phyloP scores from a whole-genome alignment of 1,140 invertebrate species.

The Eurosta solidaginis region DNA sequence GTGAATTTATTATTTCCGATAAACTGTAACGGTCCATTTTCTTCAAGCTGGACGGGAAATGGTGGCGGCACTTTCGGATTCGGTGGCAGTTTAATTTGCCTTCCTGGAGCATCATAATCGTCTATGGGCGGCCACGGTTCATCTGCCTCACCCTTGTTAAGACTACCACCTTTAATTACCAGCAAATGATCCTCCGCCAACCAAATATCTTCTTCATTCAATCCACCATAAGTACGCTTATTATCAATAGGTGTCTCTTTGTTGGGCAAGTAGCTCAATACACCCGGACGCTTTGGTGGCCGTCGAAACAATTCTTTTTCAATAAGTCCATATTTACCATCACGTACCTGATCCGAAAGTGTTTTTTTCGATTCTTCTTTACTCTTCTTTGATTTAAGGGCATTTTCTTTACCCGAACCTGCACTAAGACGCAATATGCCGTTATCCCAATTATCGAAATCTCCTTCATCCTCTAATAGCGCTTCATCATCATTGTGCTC shows the following conservation, averaged over 20 bases:
- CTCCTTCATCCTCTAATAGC: slow-evolving; percentile 52
- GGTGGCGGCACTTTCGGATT: slow-evolving; percentile 81
- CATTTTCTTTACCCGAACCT: slow-evolving; percentile 66
- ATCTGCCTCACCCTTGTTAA: slow-evolving; percentile 52
- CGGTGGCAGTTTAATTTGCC: slow-evolving; percentile 77
- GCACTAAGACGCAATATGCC: slow-evolving; percentile 70
- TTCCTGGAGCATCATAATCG: slow-evolving; percentile 76
- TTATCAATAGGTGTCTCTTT: slow-evolving; percentile 79
- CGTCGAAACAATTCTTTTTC: slow-evolving; percentile 79
- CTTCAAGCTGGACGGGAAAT: slow-evolving; percentile 83
- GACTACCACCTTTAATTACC: slow-evolving; percentile 76
- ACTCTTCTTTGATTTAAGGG: slow-evolving; percentile 62
- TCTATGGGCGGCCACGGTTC: slow-evolving; percentile 82
- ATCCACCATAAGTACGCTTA: slow-evolving; percentile 76
- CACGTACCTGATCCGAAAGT: slow-evolving; percentile 80
- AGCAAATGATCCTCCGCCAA: slow-evolving; percentile 85
- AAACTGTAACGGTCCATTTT: slow-evolving; percentile 70
- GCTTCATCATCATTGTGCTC: slow-evolving; percentile 55
- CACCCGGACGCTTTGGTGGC: slow-evolving; percentile 72
- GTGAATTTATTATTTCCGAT: slow-evolving; percentile 60
- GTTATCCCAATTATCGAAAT: slow-evolving; percentile 67
- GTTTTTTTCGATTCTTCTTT: slow-evolving; percentile 80
- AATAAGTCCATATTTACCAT: slow-evolving; percentile 87
- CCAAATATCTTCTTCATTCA: slow-evolving; percentile 85
- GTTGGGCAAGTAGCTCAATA: slow-evolving; percentile 78